These are phyloP conservation scores for Cecropterus lyciades DNA, from an alignment of 1,140 invertebrate genomes.

Conservation along the genomic window DNA sequence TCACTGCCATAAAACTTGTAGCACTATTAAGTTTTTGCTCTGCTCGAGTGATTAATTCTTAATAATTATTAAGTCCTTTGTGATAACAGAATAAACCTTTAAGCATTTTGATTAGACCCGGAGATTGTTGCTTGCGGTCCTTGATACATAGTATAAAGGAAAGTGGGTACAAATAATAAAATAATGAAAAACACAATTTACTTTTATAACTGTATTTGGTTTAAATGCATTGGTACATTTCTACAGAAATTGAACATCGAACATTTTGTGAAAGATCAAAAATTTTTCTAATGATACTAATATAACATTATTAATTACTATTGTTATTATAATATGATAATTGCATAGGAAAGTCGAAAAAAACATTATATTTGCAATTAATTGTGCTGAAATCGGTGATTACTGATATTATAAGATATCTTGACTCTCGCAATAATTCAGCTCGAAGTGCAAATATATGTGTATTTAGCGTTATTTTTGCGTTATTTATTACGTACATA, in stretches of 20 bases:
- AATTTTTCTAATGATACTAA: neutral
- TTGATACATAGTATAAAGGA: too few relatives aligned
- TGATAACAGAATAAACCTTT: too few relatives aligned
- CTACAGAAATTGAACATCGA: conserved; percentile 24
- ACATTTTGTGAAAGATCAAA: conserved; percentile 23
- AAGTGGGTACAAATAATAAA: too few relatives aligned
- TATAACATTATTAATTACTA: conserved; percentile 1
- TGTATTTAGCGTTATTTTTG: conserved; percentile 14
- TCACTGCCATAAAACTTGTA: too few relatives aligned
- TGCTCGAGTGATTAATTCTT: too few relatives aligned
- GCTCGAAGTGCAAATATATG: conserved; percentile 5
- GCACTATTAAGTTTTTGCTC: too few relatives aligned
- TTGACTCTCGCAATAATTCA: too few relatives aligned
- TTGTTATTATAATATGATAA: neutral
- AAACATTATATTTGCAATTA: conserved; percentile 1
- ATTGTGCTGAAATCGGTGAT: neutral
- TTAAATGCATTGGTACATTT: conserved; percentile 61
- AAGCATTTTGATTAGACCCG: too few relatives aligned
- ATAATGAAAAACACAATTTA: conserved; percentile 40
- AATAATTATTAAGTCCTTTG: too few relatives aligned
- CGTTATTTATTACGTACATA: neutral
- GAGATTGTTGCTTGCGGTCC: too few relatives aligned
- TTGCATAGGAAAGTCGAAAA: neutral
- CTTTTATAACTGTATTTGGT: conserved; percentile 60
- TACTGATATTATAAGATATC: too few relatives aligned